A percentile compares a stretch with the other conserved stretches of the same genome.
These are phyloP conservation scores for Vollenhovia emeryi DNA, from an alignment of 1,140 invertebrate species.

Conservation along the genomic window DNA sequence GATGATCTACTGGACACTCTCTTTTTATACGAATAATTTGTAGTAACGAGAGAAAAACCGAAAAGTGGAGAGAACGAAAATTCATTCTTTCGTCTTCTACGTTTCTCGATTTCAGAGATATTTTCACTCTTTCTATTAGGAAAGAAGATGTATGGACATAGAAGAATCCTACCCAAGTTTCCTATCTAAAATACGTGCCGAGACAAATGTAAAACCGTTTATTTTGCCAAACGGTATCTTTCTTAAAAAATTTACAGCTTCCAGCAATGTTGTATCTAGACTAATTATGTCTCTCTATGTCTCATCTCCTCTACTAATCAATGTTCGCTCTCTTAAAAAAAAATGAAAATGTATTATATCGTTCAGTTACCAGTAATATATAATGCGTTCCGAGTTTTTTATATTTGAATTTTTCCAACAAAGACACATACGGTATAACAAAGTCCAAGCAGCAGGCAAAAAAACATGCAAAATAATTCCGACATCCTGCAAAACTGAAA, in stretches of 20 bases:
- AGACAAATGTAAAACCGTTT: not conserved
- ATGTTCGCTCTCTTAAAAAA: not conserved
- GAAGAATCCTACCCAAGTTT: not conserved
- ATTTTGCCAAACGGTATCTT: not conserved
- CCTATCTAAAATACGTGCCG: not conserved
- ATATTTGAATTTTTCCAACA: not conserved
- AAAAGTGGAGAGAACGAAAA: not conserved
- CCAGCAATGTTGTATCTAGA: not conserved
- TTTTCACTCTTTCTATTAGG: not conserved
- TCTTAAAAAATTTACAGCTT: not conserved
- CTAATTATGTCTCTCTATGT: not conserved
- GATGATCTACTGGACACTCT: not conserved
- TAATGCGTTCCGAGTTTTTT: not conserved
- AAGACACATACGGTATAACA: not conserved
- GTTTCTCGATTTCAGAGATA: not conserved
- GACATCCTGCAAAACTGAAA: not conserved
- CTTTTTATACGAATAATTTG: not conserved
- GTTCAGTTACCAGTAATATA: not conserved
- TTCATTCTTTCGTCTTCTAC: slow-evolving; percentile 1
- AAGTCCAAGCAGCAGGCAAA: slow-evolving; percentile 55
- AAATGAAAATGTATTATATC: not conserved
- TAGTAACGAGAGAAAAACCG: no score
- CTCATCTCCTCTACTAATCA: slow-evolving; percentile 1
- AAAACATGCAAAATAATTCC: slow-evolving; percentile 60
- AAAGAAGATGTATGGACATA: not conserved